Evolutionary conservation across 1,140 invertebrate genomes (phyloP), one percentile per base, ranked within the genome.

Genomic region (Neoseiulus cucumeris): DNA sequence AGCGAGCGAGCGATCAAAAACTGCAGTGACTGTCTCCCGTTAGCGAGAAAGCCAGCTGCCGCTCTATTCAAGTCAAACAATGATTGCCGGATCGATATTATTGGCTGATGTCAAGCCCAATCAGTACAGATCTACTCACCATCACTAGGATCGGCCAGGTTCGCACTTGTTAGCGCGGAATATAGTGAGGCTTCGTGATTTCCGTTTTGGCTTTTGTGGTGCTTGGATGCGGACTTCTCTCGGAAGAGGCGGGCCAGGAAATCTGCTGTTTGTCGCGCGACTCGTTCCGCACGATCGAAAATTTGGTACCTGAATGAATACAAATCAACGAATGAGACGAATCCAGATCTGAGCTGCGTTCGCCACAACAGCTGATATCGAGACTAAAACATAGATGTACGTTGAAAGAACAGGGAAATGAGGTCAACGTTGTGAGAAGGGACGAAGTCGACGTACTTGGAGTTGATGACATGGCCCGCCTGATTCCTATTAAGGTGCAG

Each of bases 211-310:
- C 33, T 39, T 39, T 39, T 39, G 33, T 29, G 51, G 51, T 59
- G 51, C 51, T 59, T 59, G 33, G 51, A 25, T 59, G 33, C 22
- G 51, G 51, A 59, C 51, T 59, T 59, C 22, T 59, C 33, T 39
- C 33, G 51, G 51, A 59, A 59, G 51, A 59, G 22, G 51, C 51
- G 51, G 51, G 51, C 51, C 51, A 59, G 22, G 22, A 59, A 59
- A 59, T 59, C 51, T 20, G 51, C 51, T 33, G 51, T 59, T 25
- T 33, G 51, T 59, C 33, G 51, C 22, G 51, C 51, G 17, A 59
- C 33, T 59, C 51, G 14, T 25, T 59, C 51, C 25, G 51, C 51
- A 29, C 51, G 51, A 29, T 59, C 51, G 9, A 59, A 59, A 29
- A 59, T 59, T 33, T 59, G 51, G 51, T 59, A 59, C 9, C 51